Base-by-base conservation (phyloP, 64 coral and sea anemone genomes). In the Actinia equina region DNA sequence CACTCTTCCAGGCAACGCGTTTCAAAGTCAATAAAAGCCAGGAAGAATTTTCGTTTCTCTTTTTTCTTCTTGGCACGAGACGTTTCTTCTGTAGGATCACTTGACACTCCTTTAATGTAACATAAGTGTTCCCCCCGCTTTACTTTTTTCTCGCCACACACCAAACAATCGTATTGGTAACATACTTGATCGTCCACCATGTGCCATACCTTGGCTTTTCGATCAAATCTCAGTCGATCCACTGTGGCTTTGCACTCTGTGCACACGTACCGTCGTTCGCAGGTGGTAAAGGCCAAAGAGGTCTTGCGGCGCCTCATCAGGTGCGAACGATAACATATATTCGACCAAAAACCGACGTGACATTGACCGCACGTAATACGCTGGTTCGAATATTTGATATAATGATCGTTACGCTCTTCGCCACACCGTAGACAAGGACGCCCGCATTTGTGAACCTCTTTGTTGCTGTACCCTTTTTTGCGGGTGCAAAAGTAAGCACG, bases 11-110 rank as follows among this genome's bases (percentile, higher is more conserved):
- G 3, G 17, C 43, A 81, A 0, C 44, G 78, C 0, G 78, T 81
- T 6, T 81, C 78, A 46, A 81, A 81, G 52, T 81, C 78, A 81
- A 81, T 52, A 14, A 81, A 81, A 17, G 78, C 78, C 44, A 81
- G 19, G 17, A n/a, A n/a, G n/a, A n/a, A n/a, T n/a, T n/a, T n/a
- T n/a, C n/a, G n/a, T n/a, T n/a, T n/a, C n/a, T n/a, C n/a, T n/a
- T n/a, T n/a, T n/a, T n/a, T n/a, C n/a, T n/a, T n/a, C 19, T 7
- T 0, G 52, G 3, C 0, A 3, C 16, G 0, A 16, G 6, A 2
- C 52, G 4, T 19, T 81, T 17, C 2, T 46, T 43, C 6, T 81
- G 41, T 81, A 3, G 2, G 25, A 0, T 17, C 4, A 0, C 20
- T 49, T 23, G 0, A n/a, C 16, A 49, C 45, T 49, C 45, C 45